Conservation (phyloP, 2,113 vertebrate species). For the Mirounga angustirostris region DNA sequence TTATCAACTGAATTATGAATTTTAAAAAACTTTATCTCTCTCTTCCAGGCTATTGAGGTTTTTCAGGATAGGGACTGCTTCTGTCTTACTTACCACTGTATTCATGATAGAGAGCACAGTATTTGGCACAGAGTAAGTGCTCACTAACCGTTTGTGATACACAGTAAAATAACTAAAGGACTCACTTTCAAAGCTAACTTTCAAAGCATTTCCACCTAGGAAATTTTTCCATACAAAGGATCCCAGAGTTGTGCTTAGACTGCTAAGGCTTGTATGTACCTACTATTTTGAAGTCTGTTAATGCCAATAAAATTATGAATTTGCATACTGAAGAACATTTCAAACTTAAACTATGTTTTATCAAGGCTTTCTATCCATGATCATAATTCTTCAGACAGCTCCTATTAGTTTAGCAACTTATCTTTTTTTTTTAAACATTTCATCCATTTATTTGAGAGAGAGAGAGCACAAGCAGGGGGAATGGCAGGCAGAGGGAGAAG, state of each 20-base stretch:
- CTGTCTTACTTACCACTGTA: background rate
- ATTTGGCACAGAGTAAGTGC: background rate
- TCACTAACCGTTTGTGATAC: slow-evolving; percentile 3
- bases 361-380: background rate
- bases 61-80: background rate
- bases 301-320: slow-evolving; percentile 30
- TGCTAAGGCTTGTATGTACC: background rate
- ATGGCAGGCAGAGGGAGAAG: no score
- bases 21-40: background rate
- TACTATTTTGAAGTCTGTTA: slow-evolving; percentile 56
- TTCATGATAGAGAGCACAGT: background rate
- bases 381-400: slow-evolving; percentile 39
- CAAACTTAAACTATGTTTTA: slow-evolving; percentile 46
- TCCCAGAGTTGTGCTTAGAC: background rate
- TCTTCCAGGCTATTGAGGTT: slow-evolving; percentile 3
- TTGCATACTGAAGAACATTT: slow-evolving; percentile 35
- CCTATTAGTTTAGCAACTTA: background rate
- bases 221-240: slow-evolving; percentile 27
- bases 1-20: background rate
- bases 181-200: slow-evolving; percentile 58
- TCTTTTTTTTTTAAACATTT: background rate
- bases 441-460: no score
- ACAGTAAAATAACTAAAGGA: slow-evolving; percentile 44
- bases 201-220: slow-evolving; percentile 25
- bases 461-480: no score